Evolutionary conservation across 2,797 vertebrate species (phyloP).

Genomic region (Benthosema pterotum): DNA sequence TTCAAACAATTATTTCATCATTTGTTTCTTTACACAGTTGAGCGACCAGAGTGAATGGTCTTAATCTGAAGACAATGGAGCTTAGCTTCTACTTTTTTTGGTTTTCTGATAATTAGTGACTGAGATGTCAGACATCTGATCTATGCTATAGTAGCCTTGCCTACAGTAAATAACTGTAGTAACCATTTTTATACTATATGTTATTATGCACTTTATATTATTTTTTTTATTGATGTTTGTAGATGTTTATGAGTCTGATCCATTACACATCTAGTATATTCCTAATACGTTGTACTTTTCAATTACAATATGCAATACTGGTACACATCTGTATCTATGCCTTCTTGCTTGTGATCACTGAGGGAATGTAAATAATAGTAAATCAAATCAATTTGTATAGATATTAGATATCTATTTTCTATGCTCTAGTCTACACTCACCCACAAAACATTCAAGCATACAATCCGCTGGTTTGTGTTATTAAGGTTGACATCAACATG

Average conservation of each 20-base stretch:
- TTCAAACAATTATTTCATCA: slow-evolving; percentile 20
- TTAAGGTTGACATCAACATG: slow-evolving; percentile 50
- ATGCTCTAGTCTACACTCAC: background rate
- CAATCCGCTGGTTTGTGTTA: slow-evolving; percentile 39
- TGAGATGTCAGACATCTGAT: slow-evolving; percentile 24
- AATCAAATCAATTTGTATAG: background rate
- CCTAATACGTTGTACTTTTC: too few relatives aligned
- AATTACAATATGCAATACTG: too few relatives aligned
- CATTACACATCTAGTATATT: background rate
- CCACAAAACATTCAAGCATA: slow-evolving; percentile 18
- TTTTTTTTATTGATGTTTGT: slow-evolving; percentile 7
- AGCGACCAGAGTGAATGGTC: slow-evolving; percentile 29
- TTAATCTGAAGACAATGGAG: slow-evolving; percentile 30
- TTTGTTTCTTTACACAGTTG: slow-evolving; percentile 41
- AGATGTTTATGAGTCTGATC: slow-evolving; percentile 24
- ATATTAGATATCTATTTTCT: background rate
- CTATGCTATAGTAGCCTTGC: slow-evolving; percentile 39
- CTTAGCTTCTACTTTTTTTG: slow-evolving; percentile 5
- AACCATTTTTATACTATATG: background rate
- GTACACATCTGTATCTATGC: too few relatives aligned
- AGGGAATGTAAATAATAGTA: background rate
- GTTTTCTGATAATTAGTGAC: slow-evolving; percentile 9
- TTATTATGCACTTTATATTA: too few relatives aligned
- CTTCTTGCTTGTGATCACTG: too few relatives aligned
- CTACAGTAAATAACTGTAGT: slow-evolving; percentile 12